Base-by-base conservation (phyloP, 2,888 invertebrate species). In the Agrochola lychnidis region DNA sequence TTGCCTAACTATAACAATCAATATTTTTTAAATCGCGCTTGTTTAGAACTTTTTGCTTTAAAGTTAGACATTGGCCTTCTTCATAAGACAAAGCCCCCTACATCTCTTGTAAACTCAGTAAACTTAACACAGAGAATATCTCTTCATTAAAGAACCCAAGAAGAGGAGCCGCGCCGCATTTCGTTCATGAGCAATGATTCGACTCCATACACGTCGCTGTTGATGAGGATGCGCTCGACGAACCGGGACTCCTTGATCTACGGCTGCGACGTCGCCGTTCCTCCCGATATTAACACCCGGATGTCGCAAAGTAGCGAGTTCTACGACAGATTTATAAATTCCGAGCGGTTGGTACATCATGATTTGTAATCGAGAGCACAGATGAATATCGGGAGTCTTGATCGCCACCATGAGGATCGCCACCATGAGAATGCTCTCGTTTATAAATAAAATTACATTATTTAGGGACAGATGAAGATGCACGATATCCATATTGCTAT, bases 151-250 rank as follows among this genome's bases (percentile, higher is more conserved):
- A 94, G 93, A 73, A 75, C 88, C 2, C 89, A 89, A 85, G 89
- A 91, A 71, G 92, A 93, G 61, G 89, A 91, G 16, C 79, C 89
- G 2, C 85, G 85, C 22, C 94, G 94, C 22, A 95, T 96, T 62
- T 96, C 96, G 1, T 96, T 96, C 84, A 93, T 96, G 94, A 90
- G 90, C 79, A 92, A 93, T 64, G 93, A 94, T 19, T 83, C 87
- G 0, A 88, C 90, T 48, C 93, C 94, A 0, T 92, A 94, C 85
- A 82, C 92, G 0, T 87, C 92, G 0, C 78, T 94, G 56, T 80
- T 94, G 42, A 88, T 90, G 80, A 90, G 90, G 71, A 83, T 91
- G 76, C 91, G 90, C 10, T 82, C 88, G 3, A 88, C 79, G 66
- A 89, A 86, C 0, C 83, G 76, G 22, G 89, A 88, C 62, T 88